Evolutionary conservation across 2,797 vertebrate genomes (phyloP).

Genomic region (Bryconaethiops microstoma): DNA sequence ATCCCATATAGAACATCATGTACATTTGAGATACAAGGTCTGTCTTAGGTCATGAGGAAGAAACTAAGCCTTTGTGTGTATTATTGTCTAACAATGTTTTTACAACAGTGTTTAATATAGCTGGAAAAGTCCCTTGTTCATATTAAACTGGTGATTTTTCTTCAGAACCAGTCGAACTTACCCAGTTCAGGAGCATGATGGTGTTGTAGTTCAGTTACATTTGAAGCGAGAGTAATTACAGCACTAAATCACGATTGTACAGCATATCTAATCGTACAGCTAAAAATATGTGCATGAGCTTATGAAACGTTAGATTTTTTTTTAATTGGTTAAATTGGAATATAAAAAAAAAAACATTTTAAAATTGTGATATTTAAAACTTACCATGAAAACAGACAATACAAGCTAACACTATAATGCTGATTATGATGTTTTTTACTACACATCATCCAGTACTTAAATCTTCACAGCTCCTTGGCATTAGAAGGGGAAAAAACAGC

Average conservation of each 20-base stretch:
- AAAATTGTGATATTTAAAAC: neutral
- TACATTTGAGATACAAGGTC: conserved; percentile 28
- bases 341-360: neutral
- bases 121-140: neutral
- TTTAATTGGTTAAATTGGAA: too few species aligned
- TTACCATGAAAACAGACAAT: conserved; percentile 21
- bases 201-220: neutral
- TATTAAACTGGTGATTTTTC: neutral
- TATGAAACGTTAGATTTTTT: neutral
- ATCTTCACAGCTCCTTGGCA: neutral
- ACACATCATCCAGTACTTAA: neutral
- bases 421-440: neutral
- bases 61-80: conserved; percentile 35
- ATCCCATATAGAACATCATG: neutral
- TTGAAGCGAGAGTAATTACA: neutral
- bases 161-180: neutral
- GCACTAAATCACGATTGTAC: neutral
- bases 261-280: too few species aligned
- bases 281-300: neutral
- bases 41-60: conserved; percentile 23
- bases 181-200: neutral
- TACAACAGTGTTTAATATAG: neutral
- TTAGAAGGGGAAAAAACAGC: neutral
- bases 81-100: conserved; percentile 33
- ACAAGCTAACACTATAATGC: neutral